phyloP scores from a whole-genome alignment of 2,797 vertebrate genomes.

The Nyctibius grandis region DNA sequence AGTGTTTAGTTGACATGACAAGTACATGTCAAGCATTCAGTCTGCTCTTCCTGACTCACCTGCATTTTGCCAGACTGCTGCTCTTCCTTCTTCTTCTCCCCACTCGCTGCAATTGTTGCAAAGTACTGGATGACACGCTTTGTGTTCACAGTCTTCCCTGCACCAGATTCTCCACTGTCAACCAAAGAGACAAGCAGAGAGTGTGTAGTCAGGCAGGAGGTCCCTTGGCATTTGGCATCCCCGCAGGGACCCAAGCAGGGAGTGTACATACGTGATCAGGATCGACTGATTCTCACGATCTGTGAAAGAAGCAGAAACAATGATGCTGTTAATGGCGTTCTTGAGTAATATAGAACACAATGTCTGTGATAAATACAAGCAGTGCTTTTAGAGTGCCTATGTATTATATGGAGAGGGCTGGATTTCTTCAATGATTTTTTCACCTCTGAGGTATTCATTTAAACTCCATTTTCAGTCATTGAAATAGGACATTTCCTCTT shows the following conservation, averaged over 20 bases:
- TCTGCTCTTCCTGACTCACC: conserved; percentile 17
- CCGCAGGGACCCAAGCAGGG: neutral
- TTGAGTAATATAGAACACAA: neutral
- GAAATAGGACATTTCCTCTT: neutral
- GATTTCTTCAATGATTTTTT: neutral
- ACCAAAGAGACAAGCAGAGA: neutral
- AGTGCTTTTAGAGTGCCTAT: neutral
- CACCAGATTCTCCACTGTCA: conserved; percentile 62
- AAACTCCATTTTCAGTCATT: neutral
- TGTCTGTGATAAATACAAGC: neutral
- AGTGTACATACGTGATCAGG: conserved; percentile 60
- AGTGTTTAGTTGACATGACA: neutral
- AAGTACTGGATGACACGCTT: conserved; percentile 91
- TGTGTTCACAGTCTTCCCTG: conserved; percentile 88
- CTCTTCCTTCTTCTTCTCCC: conserved; percentile 81
- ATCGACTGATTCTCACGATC: conserved; percentile 43
- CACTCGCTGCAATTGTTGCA: conserved; percentile 80
- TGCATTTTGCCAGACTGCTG: conserved; percentile 47
- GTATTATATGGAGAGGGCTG: neutral
- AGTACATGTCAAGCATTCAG: too few relatives aligned
- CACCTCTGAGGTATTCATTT: neutral
- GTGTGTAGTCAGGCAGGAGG: neutral
- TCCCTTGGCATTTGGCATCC: neutral
- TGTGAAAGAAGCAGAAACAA: conserved; percentile 8
- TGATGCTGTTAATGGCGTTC: neutral